phyloP scores from a whole-genome alignment of 2,797 vertebrate species.

The Bradypus variegatus region DNA sequence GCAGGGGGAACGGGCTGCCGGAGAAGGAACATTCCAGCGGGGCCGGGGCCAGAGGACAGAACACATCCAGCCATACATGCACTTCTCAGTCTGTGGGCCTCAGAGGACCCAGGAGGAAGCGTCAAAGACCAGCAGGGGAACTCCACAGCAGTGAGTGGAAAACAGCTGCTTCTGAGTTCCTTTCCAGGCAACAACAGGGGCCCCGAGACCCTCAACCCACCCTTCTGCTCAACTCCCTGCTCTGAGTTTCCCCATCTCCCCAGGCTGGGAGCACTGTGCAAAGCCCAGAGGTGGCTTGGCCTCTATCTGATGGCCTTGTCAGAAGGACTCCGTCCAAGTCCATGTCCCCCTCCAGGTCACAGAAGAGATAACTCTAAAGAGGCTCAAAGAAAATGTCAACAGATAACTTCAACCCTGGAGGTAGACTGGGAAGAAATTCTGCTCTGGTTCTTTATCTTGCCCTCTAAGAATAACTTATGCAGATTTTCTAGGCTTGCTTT shows the following conservation, averaged over 20 bases:
- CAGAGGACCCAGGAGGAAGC: background rate
- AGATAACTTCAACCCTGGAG: background rate
- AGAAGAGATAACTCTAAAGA: background rate
- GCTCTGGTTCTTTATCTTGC: background rate
- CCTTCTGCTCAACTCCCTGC: background rate
- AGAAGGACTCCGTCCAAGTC: background rate
- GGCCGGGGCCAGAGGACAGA: background rate
- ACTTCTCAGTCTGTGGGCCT: background rate
- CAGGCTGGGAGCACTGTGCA: rapidly evolving
- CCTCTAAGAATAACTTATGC: background rate
- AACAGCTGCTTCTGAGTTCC: background rate
- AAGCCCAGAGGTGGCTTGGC: background rate
- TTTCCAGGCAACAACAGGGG: background rate
- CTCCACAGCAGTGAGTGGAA: background rate
- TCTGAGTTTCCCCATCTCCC: background rate
- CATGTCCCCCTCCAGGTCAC: background rate
- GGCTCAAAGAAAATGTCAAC: background rate
- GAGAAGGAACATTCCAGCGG: background rate
- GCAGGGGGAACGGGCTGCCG: background rate
- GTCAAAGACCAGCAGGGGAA: background rate
- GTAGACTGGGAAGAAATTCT: background rate
- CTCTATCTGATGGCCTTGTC: background rate
- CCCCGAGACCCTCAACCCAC: background rate
- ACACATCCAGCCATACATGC: background rate
- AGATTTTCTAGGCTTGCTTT: background rate